These are phyloP conservation scores for Camelus dromedarius DNA, from an alignment of 2,113 vertebrate species.

Conservation along the genomic window DNA sequence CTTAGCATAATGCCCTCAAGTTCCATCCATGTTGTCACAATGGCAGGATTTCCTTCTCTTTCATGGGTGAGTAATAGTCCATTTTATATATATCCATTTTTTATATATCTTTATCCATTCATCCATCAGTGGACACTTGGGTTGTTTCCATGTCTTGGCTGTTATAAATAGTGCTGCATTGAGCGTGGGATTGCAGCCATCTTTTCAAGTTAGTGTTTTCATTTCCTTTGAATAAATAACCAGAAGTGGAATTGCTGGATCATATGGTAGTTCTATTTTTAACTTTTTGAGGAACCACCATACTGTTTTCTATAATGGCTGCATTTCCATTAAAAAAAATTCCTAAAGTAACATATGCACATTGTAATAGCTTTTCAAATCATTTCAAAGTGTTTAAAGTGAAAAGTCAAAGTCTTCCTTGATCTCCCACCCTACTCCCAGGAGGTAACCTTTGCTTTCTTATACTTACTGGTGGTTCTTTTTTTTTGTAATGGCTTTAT, in stretches of 20 bases:
- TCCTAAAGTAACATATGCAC: neutral
- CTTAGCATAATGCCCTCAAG: neutral
- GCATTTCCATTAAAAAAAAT: neutral
- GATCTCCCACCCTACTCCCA: neutral
- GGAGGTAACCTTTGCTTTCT: neutral
- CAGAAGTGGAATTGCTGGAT: neutral
- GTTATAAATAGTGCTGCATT: neutral
- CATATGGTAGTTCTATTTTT: neutral
- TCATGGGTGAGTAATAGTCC: neutral
- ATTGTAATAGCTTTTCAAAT: neutral
- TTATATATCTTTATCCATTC: neutral
- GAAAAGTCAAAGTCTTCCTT: neutral
- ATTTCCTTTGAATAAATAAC: neutral
- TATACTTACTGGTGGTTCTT: neutral
- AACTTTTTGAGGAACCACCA: neutral
- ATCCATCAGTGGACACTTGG: too few relatives aligned
- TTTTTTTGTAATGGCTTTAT: neutral
- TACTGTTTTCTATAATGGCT: neutral
- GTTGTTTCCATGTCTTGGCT: neutral
- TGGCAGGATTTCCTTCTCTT: neutral
- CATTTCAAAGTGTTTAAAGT: neutral
- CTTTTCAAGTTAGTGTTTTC: neutral
- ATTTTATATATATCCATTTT: too few relatives aligned
- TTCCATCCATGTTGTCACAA: neutral
- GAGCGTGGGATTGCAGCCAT: rapidly evolving